Base-by-base conservation (phyloP, 2,888 invertebrate species). In the Acrobasis consociella region DNA sequence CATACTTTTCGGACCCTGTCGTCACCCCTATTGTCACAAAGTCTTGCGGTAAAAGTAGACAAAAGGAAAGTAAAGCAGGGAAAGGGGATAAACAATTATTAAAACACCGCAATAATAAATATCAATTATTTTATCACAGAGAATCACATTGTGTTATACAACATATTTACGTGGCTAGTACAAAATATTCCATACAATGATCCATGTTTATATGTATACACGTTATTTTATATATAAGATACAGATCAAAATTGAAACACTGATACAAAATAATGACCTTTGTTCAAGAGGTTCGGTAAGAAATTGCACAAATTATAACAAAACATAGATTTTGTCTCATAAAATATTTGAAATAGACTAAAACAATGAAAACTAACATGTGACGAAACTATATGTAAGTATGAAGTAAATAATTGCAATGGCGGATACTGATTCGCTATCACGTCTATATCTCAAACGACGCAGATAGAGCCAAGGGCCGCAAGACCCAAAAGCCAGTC, bases 91-190 rank as follows among this genome's bases (percentile, higher is more conserved):
- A 16, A 17, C 13, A 72, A 89, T 86, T 85, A 81, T 31, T 7
- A 46, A 89, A 85, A 89, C 64, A 59, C 63, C 65, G 56, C 65
- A 65, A 62, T 84, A 87, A 89, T 91, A 90, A 91, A 91, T 91
- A 92, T 89, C 85, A 90, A 89, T 90, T 87, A 91, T 88, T 88
- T 91, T 92, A 92, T 92, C 92, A 92, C 92, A 92, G 92, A 91
- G 91, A 91, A 91, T 91, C 92, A 92, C 91, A 91, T 91, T 89
- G 91, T 91, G 90, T 92, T 86, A 89, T 86, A 91, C 87, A 91
- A 91, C 89, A 89, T 88, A 81, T 89, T 56, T 89, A 91, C 84
- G 89, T 89, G 89, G 86, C 86, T 91, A 89, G 86, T 92, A 91
- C 84, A 91, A 91, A 91, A 89, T 85, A 86, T 84, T 80, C 75